Evolutionary conservation across 2,888 invertebrate species (phyloP), one percentile per base, ranked within the genome.

Genomic region (Eudemis profundana): DNA sequence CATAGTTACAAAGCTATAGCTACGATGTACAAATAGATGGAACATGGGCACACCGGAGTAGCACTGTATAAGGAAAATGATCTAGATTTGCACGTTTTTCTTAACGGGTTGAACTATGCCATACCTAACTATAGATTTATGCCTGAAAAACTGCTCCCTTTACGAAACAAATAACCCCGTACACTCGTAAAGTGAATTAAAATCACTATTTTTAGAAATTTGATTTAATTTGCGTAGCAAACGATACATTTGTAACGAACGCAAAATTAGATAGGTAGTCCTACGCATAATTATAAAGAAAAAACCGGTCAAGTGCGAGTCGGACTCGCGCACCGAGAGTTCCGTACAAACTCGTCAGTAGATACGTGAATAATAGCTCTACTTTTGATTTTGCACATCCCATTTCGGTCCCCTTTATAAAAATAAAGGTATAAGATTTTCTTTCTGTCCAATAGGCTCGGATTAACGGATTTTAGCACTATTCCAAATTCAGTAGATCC

Each of bases 1-100:
- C 83, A 81, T 79, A 81, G 78, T 79, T 82, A 81, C 59, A 59
- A 14, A 59, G 47, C 33, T 47, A 46, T 60, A 60, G 59, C 64
- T 50, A 57, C 40, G 38, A 44, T 10, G 44, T 29, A 36, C 33
- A 19, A 33, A 15, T 15, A 29, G 51, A 53, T 12, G 23, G 42
- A 60, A 59, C 60, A 53, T 29, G 15, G 21, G 46, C 38, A 21
- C 38, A 33, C 14, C 38, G 21, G 60, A 65, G 60, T 21, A 51
- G 60, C 44, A 44, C 14, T 21, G 14, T 23, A 15, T 19, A 17
- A 44, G 21, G 29, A 44, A 44, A 44, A n/a, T 10, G 44, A n/a
- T 46, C 4, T 14, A 46, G n/a, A 3, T 5, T 23, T 23, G 5
- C 10, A 23, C 23, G 3, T 23, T 4, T 23, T 23, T 4, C 23